Evolutionary conservation across 2,888 invertebrate genomes (phyloP), one percentile per base, ranked within the genome.

Genomic region (Troides oblongomaculatus): DNA sequence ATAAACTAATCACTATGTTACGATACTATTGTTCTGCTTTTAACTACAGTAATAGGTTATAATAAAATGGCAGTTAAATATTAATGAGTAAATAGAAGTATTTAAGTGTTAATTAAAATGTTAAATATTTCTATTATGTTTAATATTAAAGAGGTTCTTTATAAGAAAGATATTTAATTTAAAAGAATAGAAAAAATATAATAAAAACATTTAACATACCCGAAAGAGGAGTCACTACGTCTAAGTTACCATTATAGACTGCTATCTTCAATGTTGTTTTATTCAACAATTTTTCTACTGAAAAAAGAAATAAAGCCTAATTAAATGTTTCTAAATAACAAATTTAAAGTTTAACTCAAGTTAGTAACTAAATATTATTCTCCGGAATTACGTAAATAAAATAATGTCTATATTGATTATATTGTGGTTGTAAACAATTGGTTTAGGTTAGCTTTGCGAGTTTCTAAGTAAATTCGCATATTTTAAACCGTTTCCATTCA

Each of bases 161-260:
- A 30, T 30, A 30, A 39, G 14, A 46, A 46, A 46, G 0, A 2
- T 14, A 46, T 14, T 46, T 43, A 43, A 43, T 43, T 43, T 43
- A 43, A 10, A 43, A 43, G 43, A 12, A 43, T 43, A 43, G 12
- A 10, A 43, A 39, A 43, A 43, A 43, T 43, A 43, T 67, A 46
- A 57, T 69, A 50, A n/a, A 64, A 30, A 64, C 14, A n/a, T 30
- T 30, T 3, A 50, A 66, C 76, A 78, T 82, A 90, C 91, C 91
- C 68, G 88, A 85, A 68, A 92, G 77, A 10, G 92, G 90, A 39
- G 91, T 90, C 17, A 90, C 82, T 0, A 86, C 82, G 69, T 92
- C 92, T 74, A 89, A 80, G 74, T 92, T 92, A 43, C 92, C 92
- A 72, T 92, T 92, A 63, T 88, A 92, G 46, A 92, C 81, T 5